Conservation (phyloP, 35 echinoderm and acorn worm species). For the Antedon bifida region DNA sequence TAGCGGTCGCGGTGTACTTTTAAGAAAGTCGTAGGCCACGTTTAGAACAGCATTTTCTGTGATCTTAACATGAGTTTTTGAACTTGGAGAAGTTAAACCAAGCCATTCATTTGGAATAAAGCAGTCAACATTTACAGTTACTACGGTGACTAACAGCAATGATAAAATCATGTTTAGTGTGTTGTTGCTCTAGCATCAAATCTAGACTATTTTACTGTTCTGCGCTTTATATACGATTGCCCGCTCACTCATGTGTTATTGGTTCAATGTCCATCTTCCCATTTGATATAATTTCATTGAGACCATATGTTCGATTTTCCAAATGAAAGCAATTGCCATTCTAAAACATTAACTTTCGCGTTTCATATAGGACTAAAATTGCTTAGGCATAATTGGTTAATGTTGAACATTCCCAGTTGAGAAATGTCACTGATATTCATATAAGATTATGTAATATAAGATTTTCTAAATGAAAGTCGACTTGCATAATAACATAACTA, state of each 20-base stretch:
- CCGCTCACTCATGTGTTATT: neutral
- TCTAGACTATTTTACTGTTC: neutral
- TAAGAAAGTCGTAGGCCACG: neutral
- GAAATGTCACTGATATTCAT: too few relatives aligned
- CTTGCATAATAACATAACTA: too few relatives aligned
- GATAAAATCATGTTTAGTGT: neutral
- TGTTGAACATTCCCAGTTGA: too few relatives aligned
- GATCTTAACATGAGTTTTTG: neutral
- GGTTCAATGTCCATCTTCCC: neutral
- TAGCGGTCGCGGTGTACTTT: neutral
- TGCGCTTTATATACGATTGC: neutral
- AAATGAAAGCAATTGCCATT: neutral
- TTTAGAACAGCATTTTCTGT: neutral
- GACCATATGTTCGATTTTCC: neutral
- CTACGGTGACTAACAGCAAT: neutral
- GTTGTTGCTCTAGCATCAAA: neutral
- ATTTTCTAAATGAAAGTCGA: too few relatives aligned
- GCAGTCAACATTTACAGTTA: neutral
- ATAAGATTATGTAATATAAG: too few relatives aligned
- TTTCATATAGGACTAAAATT: too few relatives aligned
- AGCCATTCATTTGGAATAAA: neutral
- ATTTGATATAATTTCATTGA: neutral
- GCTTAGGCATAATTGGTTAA: too few relatives aligned
- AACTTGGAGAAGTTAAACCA: neutral
- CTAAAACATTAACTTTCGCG: neutral